Base-by-base conservation (phyloP, 2,113 vertebrate species). In the Epinephelus moara region DNA sequence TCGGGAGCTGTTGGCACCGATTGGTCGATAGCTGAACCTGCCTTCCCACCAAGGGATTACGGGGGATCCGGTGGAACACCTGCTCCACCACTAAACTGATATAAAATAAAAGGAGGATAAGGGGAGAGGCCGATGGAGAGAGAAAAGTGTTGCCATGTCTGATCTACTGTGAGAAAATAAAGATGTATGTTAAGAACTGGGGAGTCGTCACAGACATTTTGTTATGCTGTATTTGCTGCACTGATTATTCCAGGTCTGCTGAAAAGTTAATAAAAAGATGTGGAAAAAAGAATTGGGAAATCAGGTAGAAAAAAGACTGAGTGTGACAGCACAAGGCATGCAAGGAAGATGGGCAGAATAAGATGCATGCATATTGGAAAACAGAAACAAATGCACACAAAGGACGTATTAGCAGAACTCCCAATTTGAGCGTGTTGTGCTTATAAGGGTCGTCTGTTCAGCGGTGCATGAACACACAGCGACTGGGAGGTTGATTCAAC, bases 1-100 rank as follows among this genome's bases (percentile, higher is more conserved):
- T 2, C 0, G 82, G 85, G 93, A 88, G 89, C 84, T 52, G 61
- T 93, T 86, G 88, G 84, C 76, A 73, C 47, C 59, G 81, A 92
- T 82, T 92, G 85, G 80, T 85, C 59, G 60, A 94, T 86, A 85
- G 78, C 60, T 81, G 81, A 88, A 85, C 88, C 88, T 74, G 87
- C 80, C 76, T 56, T 80, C 71, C 80, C 74, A 82, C 71, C 0
- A 37, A 84, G 59, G 77, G 91, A 90, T 93, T 92, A 92, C 9
- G 21, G 78, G 45, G 61, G 72, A 82, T 91, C 70, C 11, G 27
- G 64, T 59, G 61, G 19, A 88, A 91, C 91, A 93, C 85, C 91
- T 93, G 93, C 92, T 93, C 87, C 88, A 81, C 71, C 59, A 57
- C 60, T 79, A 18, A 77, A 84, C 67, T 62, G 25, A 61, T 85